Conservation (phyloP, 2,113 vertebrate genomes). For the Chinchilla lanigera region DNA sequence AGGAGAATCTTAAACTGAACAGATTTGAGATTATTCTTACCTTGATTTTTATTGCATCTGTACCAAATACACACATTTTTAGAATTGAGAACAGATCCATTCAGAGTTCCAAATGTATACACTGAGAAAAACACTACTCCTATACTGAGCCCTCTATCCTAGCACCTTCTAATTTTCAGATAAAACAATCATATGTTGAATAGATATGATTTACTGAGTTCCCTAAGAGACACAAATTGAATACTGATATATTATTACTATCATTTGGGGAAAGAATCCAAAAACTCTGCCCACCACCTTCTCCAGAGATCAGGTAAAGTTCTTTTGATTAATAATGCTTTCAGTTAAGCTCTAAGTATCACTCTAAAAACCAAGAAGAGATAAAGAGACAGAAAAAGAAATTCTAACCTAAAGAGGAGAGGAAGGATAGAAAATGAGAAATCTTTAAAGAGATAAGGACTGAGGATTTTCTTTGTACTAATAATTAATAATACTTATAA, state of each 20-base stretch:
- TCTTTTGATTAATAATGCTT: background rate
- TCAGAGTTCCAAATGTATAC: background rate
- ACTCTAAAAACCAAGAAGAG: constrained; percentile 6
- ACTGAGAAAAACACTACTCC: background rate
- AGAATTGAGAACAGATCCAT: background rate
- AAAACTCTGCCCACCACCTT: background rate
- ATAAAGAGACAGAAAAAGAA: background rate
- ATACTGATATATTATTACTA: background rate
- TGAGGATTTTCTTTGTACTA: background rate
- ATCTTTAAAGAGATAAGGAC: background rate
- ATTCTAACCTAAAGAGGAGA: background rate
- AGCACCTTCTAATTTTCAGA: background rate
- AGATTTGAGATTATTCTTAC: constrained; percentile 34
- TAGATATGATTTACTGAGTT: background rate
- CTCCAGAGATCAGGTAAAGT: background rate
- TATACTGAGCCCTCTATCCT: background rate
- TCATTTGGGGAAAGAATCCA: background rate
- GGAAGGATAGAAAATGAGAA: background rate
- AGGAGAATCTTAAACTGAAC: background rate
- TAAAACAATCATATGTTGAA: background rate
- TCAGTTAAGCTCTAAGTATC: background rate
- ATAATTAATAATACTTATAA: background rate
- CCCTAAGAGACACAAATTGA: background rate
- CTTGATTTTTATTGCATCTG: background rate
- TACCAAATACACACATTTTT: background rate